Evolutionary conservation across 2,113 vertebrate genomes (phyloP).

Genomic region (Columba livia): DNA sequence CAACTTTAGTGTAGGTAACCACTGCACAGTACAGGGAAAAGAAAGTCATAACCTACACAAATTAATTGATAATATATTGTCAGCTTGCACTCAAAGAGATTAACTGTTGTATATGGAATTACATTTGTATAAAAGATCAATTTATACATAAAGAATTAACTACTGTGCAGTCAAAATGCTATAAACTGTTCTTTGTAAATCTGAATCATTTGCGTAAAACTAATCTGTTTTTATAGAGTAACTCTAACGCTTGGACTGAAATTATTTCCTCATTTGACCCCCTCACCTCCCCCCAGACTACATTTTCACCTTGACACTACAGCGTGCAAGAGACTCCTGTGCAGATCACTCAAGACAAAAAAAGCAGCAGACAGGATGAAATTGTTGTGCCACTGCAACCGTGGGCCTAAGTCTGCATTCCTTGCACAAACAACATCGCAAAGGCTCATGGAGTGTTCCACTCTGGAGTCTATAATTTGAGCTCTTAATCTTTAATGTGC

Average conservation of each 20-base stretch:
- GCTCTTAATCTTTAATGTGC: slow-evolving; percentile 41
- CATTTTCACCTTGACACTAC: neutral
- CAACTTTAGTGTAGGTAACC: slow-evolving; percentile 1
- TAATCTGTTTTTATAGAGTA: neutral
- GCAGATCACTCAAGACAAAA: neutral
- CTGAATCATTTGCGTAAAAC: slow-evolving; percentile 4
- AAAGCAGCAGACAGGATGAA: neutral
- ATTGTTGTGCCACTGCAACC: neutral
- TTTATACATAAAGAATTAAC: slow-evolving; percentile 33
- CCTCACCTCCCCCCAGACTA: neutral
- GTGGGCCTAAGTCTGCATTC: neutral
- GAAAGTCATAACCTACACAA: slow-evolving; percentile 1
- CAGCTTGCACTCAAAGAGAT: neutral
- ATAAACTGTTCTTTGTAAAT: slow-evolving; percentile 1
- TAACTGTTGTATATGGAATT: slow-evolving; percentile 29
- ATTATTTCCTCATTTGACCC: neutral
- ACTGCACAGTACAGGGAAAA: neutral
- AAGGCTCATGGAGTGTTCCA: slow-evolving; percentile 24
- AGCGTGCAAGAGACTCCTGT: neutral
- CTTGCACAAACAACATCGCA: neutral
- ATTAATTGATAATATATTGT: slow-evolving; percentile 12
- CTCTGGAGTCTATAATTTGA: slow-evolving; percentile 52
- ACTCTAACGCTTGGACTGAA: neutral
- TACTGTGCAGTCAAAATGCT: neutral
- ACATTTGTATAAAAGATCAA: slow-evolving; percentile 26